A percentile compares a stretch with the other conserved stretches of the same genome.
Conservation (phyloP, 2,888 invertebrate genomes). For the Scaptomyza flava region DNA sequence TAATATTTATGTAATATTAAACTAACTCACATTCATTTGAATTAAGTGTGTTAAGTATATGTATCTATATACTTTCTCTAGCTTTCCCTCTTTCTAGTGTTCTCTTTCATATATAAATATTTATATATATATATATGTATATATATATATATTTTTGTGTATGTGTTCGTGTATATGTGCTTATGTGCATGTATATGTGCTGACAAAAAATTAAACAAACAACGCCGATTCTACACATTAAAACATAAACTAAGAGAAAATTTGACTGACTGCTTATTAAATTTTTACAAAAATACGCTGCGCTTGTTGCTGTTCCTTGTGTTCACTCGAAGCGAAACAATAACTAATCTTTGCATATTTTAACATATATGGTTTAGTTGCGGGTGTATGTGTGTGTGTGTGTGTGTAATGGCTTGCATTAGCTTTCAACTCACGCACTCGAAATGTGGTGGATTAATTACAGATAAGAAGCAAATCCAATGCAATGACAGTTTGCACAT, state of each 20-base stretch:
- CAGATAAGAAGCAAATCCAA: slow-evolving; percentile 53
- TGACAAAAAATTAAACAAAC: slow-evolving; percentile 52
- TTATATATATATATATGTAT: slow-evolving; percentile 34
- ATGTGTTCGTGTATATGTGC: slow-evolving; percentile 7
- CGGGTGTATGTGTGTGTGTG: slow-evolving; percentile 22
- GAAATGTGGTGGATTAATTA: slow-evolving; percentile 66
- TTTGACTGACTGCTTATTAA: slow-evolving; percentile 58
- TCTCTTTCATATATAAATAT: slow-evolving; percentile 47
- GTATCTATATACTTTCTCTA: slow-evolving; percentile 37
- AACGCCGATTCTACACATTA: slow-evolving; percentile 43
- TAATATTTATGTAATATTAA: slow-evolving; percentile 79
- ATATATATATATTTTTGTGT: slow-evolving; percentile 24
- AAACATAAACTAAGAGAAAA: slow-evolving; percentile 56
- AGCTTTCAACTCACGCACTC: slow-evolving; percentile 61
- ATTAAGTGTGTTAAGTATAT: slow-evolving; percentile 70
- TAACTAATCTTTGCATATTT: slow-evolving; percentile 55
- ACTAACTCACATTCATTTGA: slow-evolving; percentile 79
- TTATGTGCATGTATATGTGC: slow-evolving; percentile 16
- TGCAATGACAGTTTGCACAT: slow-evolving; percentile 44
- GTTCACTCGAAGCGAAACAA: slow-evolving; percentile 39
- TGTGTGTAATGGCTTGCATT: slow-evolving; percentile 55
- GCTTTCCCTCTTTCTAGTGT: slow-evolving; percentile 26
- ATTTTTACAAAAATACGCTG: slow-evolving; percentile 48
- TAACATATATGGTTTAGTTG: slow-evolving; percentile 27
- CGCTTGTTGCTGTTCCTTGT: slow-evolving; percentile 18